These are phyloP conservation scores for Gymnodraco acuticeps DNA, from an alignment of 2,797 vertebrate genomes.

Conservation along the genomic window DNA sequence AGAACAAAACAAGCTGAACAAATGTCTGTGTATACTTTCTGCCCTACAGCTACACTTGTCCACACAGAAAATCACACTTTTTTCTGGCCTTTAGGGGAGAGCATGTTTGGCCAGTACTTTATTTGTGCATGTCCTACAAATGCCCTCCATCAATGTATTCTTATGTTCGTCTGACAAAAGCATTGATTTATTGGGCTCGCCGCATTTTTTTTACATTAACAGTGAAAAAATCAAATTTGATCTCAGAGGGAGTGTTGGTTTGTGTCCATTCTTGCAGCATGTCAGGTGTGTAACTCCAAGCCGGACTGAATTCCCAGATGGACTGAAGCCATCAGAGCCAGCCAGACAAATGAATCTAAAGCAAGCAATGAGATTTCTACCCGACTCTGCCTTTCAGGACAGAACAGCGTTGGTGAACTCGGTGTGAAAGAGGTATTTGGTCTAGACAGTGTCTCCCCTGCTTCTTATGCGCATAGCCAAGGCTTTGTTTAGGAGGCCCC, in stretches of 20 bases:
- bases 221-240: slow-evolving; percentile 46
- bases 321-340: slow-evolving; percentile 67
- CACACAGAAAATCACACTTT: slow-evolving; percentile 62
- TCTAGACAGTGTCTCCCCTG: slow-evolving; percentile 60
- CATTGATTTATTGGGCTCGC: slow-evolving; percentile 71
- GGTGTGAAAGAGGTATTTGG: slow-evolving; percentile 67
- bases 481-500: slow-evolving; percentile 63
- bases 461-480: slow-evolving; percentile 65
- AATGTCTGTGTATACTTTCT: slow-evolving; percentile 54
- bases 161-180: slow-evolving; percentile 44
- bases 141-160: slow-evolving; percentile 67
- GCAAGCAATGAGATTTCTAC: slow-evolving; percentile 71
- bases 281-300: slow-evolving; percentile 77
- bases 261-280: slow-evolving; percentile 72
- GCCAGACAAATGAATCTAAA: slow-evolving; percentile 72
- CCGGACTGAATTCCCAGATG: slow-evolving; percentile 74
- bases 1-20: slow-evolving; percentile 47
- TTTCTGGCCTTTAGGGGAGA: slow-evolving; percentile 65
- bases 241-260: slow-evolving; percentile 63
- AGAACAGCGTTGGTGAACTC: slow-evolving; percentile 53
- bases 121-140: slow-evolving; percentile 74
- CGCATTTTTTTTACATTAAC: slow-evolving; percentile 68
- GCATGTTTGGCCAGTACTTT: slow-evolving; percentile 70
- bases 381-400: slow-evolving; percentile 58
- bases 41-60: slow-evolving; percentile 66